A percentile compares a stretch with the other conserved stretches of the same genome.
Conservation (phyloP, 1,140 invertebrate species). For the Leptonema lineaticorne region DNA sequence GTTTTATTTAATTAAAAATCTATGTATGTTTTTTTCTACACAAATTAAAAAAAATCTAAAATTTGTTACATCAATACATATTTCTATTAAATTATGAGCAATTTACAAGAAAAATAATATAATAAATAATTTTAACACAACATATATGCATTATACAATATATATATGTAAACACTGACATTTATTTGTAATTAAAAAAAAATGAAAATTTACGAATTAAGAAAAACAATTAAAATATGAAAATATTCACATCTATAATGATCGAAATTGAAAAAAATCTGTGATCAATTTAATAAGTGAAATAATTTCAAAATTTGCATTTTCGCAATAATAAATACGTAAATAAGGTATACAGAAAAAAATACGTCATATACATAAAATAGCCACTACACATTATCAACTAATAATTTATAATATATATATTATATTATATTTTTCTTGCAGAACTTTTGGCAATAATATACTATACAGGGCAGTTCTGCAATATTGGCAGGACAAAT, state of each 20-base stretch:
- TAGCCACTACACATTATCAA: neutral
- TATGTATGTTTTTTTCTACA: too few relatives aligned
- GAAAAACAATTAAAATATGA: too few relatives aligned
- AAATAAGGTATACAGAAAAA: neutral
- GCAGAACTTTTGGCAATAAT: constrained; percentile 41
- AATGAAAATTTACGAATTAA: too few relatives aligned
- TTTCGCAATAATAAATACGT: neutral
- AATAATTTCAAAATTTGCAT: too few relatives aligned
- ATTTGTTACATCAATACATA: neutral
- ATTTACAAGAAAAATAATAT: constrained; percentile 29
- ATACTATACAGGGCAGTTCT: constrained; percentile 34
- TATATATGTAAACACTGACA: too few relatives aligned
- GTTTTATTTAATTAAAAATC: constrained; percentile 36
- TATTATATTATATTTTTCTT: constrained; percentile 1
- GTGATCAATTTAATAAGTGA: too few relatives aligned
- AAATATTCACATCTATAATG: too few relatives aligned
- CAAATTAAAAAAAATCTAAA: constrained; percentile 28
- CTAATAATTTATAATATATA: neutral
- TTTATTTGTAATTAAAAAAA: too few relatives aligned
- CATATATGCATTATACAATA: neutral
- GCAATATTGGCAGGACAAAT: constrained; percentile 28
- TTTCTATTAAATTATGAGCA: constrained; percentile 32
- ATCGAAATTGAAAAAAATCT: too few relatives aligned
- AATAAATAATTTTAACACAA: constrained; percentile 31
- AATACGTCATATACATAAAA: neutral